phyloP scores from a whole-genome alignment of 2,113 vertebrate genomes.

The Etia nguti region DNA sequence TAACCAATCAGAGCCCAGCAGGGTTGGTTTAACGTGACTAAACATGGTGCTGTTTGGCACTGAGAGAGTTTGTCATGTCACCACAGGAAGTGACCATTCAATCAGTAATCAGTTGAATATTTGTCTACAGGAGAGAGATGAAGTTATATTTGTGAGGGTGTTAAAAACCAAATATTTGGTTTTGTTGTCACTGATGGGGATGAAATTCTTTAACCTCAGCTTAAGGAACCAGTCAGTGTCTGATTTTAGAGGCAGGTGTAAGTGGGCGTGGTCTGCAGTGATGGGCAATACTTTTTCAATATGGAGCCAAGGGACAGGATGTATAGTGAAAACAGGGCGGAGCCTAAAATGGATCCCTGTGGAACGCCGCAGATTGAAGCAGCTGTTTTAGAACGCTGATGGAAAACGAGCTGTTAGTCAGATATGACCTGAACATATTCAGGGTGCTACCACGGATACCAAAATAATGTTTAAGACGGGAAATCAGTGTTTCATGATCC shows the following conservation, averaged over 20 bases:
- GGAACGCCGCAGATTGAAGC: rapidly evolving
- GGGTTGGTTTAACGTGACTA: background rate
- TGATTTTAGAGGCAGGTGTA: rapidly evolving
- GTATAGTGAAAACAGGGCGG: rapidly evolving
- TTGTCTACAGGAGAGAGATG: rapidly evolving
- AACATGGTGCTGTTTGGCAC: rapidly evolving
- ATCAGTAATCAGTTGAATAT: background rate
- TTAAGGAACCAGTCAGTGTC: background rate
- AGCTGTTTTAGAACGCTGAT: background rate
- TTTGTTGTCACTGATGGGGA: background rate
- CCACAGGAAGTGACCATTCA: background rate
- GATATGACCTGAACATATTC: background rate
- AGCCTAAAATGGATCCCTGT: background rate
- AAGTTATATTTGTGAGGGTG: background rate
- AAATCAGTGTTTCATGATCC: background rate
- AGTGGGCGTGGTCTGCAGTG: background rate
- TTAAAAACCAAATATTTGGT: rapidly evolving
- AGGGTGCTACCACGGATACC: background rate
- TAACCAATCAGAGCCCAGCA: background rate
- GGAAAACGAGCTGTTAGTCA: background rate
- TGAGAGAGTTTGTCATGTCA: background rate
- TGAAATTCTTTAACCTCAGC: background rate
- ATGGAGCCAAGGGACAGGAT: background rate
- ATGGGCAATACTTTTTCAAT: background rate
- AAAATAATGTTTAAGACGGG: background rate